Percentiles rank a stretch among this genome's conserved stretches.
Evolutionary conservation across 2,888 invertebrate genomes (phyloP).

Genomic region (Nasonovia ribisnigri): DNA sequence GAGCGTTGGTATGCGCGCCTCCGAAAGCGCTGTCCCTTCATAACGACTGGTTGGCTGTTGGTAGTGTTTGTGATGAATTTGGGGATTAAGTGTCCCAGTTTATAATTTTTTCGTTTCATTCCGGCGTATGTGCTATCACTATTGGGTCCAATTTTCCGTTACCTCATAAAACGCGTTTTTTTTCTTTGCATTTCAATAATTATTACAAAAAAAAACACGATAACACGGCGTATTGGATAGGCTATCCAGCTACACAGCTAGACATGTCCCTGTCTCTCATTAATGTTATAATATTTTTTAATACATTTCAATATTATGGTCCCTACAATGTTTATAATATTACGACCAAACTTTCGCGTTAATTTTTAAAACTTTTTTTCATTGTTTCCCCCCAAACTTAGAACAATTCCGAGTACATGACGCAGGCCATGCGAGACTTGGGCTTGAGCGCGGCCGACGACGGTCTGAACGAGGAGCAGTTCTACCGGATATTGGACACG

Average conservation of each 20-base stretch:
- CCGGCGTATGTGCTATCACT: not conserved
- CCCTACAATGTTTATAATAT: not conserved
- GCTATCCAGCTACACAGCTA: not conserved
- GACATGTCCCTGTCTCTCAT: not conserved
- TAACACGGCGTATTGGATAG: not conserved
- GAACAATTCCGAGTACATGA: conserved; percentile 32
- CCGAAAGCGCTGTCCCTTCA: not conserved
- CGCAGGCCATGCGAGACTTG: conserved; percentile 49
- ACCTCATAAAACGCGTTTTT: not conserved
- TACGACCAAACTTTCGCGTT: not conserved
- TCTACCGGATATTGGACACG: conserved; percentile 49
- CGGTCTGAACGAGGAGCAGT: conserved; percentile 48
- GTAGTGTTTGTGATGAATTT: not conserved
- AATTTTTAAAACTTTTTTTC: not conserved
- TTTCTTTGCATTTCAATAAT: not conserved
- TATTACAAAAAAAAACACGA: not conserved
- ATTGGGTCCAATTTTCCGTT: not conserved
- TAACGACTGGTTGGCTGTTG: not conserved
- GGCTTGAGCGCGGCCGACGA: conserved; percentile 20
- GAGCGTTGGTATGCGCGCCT: not conserved
- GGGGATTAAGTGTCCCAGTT: not conserved
- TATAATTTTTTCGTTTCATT: not conserved
- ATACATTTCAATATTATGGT: not conserved
- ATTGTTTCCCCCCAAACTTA: not conserved
- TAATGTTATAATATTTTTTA: not conserved